Evolutionary conservation across 2,797 vertebrate species (phyloP), one percentile per base, ranked within the genome.

Genomic region (Bovichtus variegatus): DNA sequence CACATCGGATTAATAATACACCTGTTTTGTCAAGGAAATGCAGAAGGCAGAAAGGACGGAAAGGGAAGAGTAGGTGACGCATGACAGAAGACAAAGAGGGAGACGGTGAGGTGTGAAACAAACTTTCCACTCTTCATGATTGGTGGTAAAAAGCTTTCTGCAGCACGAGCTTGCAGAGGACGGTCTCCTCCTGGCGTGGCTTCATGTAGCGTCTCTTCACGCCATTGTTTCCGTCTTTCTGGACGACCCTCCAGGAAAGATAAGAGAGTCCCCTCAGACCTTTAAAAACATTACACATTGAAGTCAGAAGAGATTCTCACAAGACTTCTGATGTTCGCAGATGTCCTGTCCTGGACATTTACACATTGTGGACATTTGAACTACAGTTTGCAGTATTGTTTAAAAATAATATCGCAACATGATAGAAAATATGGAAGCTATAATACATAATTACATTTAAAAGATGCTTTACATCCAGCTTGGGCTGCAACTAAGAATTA

Each of bases 111-210:
- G 70, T 54, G 72, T 61, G 13, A 66, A 66, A 38, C 38, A 34
- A 85, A 91, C 76, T 87, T 82, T 87, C 31, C 31, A 34, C 31
- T 34, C 31, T 79, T 54, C 70, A n/a, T 76, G 77, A 65, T 43
- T 73, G 65, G 53, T 46, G 58, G 60, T 77, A 76, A 88, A 80
- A 43, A 80, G 81, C 58, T 77, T 74, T 76, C 41, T 85, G 43
- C 67, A 73, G 87, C 65, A 19, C 41, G 74, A 64, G 81, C 60
- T 73, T 67, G 12, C 90, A 91, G 91, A 92, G 89, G 83, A 79
- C 51, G 2, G 54, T 80, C 57, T 34, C 71, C 67, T 80, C 58
- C 71, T 47, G 38, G 47, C 36, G 80, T 66, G 58, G 61, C 66
- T 82, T 78, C 62, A 86, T 83, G 82, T 79, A 79, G 89, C 88